A percentile compares a stretch with the other conserved stretches of the same genome.
phyloP scores from a whole-genome alignment of 2,888 invertebrate species.

The Caenorhabditis sp. region DNA sequence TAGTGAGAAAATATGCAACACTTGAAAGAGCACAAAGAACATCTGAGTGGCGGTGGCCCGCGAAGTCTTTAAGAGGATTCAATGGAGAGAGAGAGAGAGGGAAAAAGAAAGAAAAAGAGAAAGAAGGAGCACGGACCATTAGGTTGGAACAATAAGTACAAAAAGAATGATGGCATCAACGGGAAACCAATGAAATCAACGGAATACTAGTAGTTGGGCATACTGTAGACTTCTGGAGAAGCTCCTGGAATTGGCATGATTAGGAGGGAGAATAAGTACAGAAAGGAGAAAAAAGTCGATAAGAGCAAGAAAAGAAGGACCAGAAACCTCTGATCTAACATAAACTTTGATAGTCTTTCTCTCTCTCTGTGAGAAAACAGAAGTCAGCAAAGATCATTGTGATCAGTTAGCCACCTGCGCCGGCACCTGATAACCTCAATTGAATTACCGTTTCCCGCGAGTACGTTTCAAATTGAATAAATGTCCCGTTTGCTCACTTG shows the following conservation, averaged over 20 bases:
- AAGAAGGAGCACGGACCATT: conserved; percentile 27
- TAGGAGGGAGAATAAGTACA: too few relatives aligned
- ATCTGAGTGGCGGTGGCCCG: conserved; percentile 17
- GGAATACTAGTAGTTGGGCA: conserved; percentile 27
- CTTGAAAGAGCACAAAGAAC: conserved; percentile 50
- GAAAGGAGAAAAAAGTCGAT: neutral
- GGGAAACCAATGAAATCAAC: conserved; percentile 30
- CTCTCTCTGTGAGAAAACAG: too few relatives aligned
- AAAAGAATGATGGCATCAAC: conserved; percentile 14
- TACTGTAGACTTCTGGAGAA: conserved; percentile 8
- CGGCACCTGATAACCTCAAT: neutral
- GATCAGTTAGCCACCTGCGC: too few relatives aligned
- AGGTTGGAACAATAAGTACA: conserved; percentile 30
- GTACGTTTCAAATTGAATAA: conserved; percentile 15
- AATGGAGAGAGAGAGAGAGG: too few relatives aligned
- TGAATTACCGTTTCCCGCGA: conserved; percentile 2
- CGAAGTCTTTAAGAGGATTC: conserved; percentile 29
- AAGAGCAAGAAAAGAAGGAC: too few relatives aligned
- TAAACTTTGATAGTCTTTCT: too few relatives aligned
- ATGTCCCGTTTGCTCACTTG: neutral
- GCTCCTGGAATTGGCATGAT: conserved; percentile 3
- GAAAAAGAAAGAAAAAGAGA: conserved; percentile 3
- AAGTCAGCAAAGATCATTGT: too few relatives aligned
- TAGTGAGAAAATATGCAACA: conserved; percentile 23
- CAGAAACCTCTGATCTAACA: too few relatives aligned